Percentiles rank a stretch among this genome's conserved stretches.
phyloP scores from a whole-genome alignment of 2,888 invertebrate species.

The Lacanobia wlatinum region DNA sequence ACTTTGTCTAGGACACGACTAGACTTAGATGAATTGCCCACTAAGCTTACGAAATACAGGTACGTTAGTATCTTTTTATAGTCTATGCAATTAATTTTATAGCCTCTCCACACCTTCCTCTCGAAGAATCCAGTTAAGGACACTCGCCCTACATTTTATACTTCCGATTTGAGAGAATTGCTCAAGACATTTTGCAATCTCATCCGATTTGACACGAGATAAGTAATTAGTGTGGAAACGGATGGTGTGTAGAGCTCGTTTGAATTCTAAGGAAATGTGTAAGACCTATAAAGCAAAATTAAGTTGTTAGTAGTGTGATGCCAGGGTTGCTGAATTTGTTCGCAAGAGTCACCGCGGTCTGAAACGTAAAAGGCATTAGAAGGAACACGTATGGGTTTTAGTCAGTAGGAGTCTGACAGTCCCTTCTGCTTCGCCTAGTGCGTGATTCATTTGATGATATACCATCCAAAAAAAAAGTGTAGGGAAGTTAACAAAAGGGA shows the following conservation, averaged over 20 bases:
- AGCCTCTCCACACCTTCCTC: conserved; percentile 18
- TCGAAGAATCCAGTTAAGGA: conserved; percentile 28
- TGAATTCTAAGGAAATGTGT: conserved; percentile 5
- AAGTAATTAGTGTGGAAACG: conserved; percentile 32
- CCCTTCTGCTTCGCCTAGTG: too few relatives aligned
- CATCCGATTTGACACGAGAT: conserved; percentile 27
- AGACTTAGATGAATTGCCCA: not conserved
- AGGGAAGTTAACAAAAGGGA: too few relatives aligned
- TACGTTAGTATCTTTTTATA: conserved; percentile 1
- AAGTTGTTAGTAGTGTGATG: too few relatives aligned
- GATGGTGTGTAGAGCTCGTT: conserved; percentile 26
- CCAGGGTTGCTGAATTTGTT: too few relatives aligned
- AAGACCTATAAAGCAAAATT: not conserved
- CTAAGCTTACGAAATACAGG: not conserved
- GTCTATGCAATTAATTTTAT: conserved; percentile 1
- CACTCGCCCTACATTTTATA: conserved; percentile 31
- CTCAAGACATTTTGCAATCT: conserved; percentile 35
- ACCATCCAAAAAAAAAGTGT: too few relatives aligned
- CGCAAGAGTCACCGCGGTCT: too few relatives aligned
- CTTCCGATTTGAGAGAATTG: conserved; percentile 54
- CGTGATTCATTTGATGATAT: too few relatives aligned
- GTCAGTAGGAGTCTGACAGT: too few relatives aligned
- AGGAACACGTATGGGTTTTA: too few relatives aligned
- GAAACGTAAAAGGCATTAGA: too few relatives aligned
- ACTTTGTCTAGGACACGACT: not conserved